Evolutionary conservation across 2,888 invertebrate species (phyloP), one percentile per base, ranked within the genome.

Genomic region (Nymphalis c-album): DNA sequence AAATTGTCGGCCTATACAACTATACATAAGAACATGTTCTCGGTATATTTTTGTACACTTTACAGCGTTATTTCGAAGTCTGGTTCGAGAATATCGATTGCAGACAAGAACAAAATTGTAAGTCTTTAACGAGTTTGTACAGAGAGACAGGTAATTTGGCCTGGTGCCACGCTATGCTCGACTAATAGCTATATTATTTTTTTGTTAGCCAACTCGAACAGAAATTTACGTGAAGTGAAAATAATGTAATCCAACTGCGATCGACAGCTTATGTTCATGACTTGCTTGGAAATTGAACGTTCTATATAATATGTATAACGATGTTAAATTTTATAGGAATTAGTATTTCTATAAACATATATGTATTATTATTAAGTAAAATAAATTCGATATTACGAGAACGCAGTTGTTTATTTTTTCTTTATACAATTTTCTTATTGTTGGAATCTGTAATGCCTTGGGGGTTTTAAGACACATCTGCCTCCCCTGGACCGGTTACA

Each of bases 401-500:
- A 10, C 51, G 18, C 48, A 64, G 64, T 63, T 70, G 66, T 66
- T 70, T 40, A 13, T 40, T 40, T 40, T 40, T 31, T 22, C 67
- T 70, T 69, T 58, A 57, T 81, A 85, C 86, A 85, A 88, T 88
- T 90, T 88, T 90, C 84, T 88, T 86, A 85, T 85, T 86, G 85
- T 87, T 79, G 84, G 85, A 83, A 85, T 87, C 85, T 80, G 85
- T 85, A 81, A 82, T 84, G 88, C 90, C 88, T 80, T 79, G 78
- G 85, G 91, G 91, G 87, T 87, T 87, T 88, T 79, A 81, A 78
- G 77, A 78, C 84, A 83, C 91, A 91, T 91, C 91, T 91, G 91
- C 91, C 83, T 87, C 88, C 88, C 85, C 75, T 78, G 81, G 88
- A 91, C 91, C 91, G 91, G 91, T 91, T 90, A 83, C 78, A 80